Evolutionary conservation across 2,888 invertebrate genomes (phyloP).

Genomic region (Oasisia sp.): DNA sequence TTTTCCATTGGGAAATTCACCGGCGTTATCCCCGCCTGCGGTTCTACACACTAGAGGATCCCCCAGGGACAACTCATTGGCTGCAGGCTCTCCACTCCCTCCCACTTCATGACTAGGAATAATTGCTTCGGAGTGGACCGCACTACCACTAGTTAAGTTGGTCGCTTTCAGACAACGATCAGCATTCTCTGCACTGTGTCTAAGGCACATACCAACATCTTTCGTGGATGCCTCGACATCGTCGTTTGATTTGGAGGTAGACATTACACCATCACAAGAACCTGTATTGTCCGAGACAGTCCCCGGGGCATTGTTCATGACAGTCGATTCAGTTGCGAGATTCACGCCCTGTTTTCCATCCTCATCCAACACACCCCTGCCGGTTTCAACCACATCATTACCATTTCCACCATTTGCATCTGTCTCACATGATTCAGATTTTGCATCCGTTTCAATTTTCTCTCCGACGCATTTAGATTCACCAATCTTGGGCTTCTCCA

Average conservation of each 20-base stretch:
- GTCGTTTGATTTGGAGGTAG: not conserved
- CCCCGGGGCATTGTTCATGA: not conserved
- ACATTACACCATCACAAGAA: not conserved
- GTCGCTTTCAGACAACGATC: not conserved
- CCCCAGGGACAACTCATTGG: not conserved
- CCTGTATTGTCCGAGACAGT: not conserved
- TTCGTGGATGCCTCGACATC: not conserved
- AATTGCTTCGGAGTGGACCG: not conserved
- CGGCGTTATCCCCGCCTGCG: not conserved
- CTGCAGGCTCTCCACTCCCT: not conserved
- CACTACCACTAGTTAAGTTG: not conserved
- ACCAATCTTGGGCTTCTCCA: not conserved
- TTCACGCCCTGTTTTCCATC: not conserved
- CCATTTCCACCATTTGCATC: not conserved
- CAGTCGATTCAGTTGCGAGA: not conserved
- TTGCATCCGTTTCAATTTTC: not conserved
- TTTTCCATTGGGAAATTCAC: not conserved
- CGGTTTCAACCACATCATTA: not conserved
- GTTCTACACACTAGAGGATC: not conserved
- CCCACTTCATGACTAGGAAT: not conserved
- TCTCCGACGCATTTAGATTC: not conserved
- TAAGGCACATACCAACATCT: not conserved
- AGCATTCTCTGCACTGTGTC: not conserved
- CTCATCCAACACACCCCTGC: not conserved
- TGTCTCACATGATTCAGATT: not conserved